Evolutionary conservation across 2,888 invertebrate species (phyloP), one percentile per base, ranked within the genome.

Genomic region (Cosmia pyralina): DNA sequence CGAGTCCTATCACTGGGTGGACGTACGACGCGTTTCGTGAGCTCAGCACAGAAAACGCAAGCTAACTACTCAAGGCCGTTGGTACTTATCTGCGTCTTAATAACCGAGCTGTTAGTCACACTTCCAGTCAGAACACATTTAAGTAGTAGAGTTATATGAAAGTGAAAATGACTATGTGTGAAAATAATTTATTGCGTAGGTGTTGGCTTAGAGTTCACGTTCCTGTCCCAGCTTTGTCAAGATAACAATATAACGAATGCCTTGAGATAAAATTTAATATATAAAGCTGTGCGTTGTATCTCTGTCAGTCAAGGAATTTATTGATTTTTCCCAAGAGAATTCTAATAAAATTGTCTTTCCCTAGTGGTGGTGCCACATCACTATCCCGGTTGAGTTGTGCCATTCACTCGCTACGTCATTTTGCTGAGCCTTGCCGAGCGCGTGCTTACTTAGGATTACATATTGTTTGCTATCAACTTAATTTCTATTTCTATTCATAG

Each of bases 391-490:
- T 75, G 79, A 82, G 77, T 75, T 81, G 72, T 81, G 74, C 78
- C 72, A 80, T 75, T 86, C 77, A 85, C 81, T 85, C 69, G 85
- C 83, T 79, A 75, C 83, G 87, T 86, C 86, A 89, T 80, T 84
- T 75, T 67, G 72, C 64, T 77, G 79, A 82, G 84, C 73, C 79
- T 72, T 55, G 64, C 69, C 53, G 58, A 81, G 83, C 70, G 75
- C 68, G 82, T 69, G 74, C 70, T 78, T 86, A 86, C 84, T 86
- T 77, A 82, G 82, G 82, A 84, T 87, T 85, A 84, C 74, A 69
- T 84, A 82, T 85, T 86, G 84, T 88, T 89, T 88, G 85, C 82
- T 77, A 86, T 87, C 85, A 79, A 89, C 85, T 88, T 88, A 88
- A 89, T 89, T 88, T 87, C 72, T 88, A 85, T 85, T 84, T 79